Base-by-base conservation (phyloP, 35 echinoderm and acorn worm species). In the Apostichopus japonicus region DNA sequence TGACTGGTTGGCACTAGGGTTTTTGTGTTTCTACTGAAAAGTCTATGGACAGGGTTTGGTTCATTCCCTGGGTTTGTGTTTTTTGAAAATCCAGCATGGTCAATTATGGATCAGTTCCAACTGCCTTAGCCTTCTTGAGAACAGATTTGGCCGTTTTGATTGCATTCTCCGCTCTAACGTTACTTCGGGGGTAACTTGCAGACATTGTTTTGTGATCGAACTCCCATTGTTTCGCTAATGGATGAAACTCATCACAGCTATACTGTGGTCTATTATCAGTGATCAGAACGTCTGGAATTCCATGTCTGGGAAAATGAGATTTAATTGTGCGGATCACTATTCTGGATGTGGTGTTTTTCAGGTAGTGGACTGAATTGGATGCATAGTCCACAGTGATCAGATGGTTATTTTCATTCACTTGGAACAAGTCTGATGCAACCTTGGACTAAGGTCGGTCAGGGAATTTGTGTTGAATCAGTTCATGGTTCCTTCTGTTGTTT, bases 221-320 rank as follows among this genome's bases (percentile, higher is more conserved):
- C 4, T 92, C 92, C 23, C 92, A 96, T 10, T 90, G 55, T n/a
- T 91, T 62, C 0, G 56, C 24, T 19, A 96, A 96, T 10, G 71
- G n/a, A 52, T 56, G 63, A 59, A 96, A 96, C 15, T 96, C 92
- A 8, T 93, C 33, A 13, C 87, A 96, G 65, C 77, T 93, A 25
- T 77, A 91, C 23, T 83, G 95, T 10, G 92, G 92, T 53, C 94
- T 91, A 79, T 93, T 96, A 79, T 96, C 95, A 14, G 78, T n/a
- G 21, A 52, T 23, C 5, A 93, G 24, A 2, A 23, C 44, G 15
- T 90, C 92, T 57, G 95, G 92, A 55, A 93, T 91, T 19, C 87
- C 92, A 91, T 93, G 95, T 17, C 15, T 10, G 17, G 95, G 27
- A 56, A 96, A 94, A 65, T 78, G 56, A 6, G 54, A 56, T 25